Conservation (phyloP, 1,140 invertebrate genomes). For the Andricus grossulariae region DNA sequence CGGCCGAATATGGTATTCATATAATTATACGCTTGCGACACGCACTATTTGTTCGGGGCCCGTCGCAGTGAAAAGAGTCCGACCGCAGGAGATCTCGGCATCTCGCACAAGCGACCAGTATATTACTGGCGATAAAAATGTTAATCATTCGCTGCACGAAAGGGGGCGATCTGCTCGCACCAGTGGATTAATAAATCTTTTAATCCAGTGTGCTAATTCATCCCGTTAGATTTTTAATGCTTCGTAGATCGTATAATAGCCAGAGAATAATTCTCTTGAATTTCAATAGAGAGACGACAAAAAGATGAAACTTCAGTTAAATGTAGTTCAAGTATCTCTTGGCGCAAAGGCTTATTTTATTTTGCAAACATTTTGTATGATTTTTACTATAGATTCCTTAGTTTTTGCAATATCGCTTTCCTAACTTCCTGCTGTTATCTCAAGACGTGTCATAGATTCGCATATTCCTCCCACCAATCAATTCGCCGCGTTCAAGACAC, state of each 20-base stretch:
- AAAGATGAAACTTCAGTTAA: background rate
- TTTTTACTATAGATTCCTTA: too few relatives aligned
- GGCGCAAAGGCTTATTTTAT: too few relatives aligned
- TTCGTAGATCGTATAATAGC: conserved; percentile 4
- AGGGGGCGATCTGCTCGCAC: conserved; percentile 1
- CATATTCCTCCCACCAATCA: too few relatives aligned
- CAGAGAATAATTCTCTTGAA: background rate
- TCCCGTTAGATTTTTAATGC: background rate
- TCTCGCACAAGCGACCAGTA: background rate
- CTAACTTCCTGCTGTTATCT: too few relatives aligned
- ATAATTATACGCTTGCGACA: conserved; percentile 67
- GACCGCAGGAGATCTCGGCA: background rate
- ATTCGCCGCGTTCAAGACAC: too few relatives aligned
- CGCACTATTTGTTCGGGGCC: conserved; percentile 61
- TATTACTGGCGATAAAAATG: conserved; percentile 48
- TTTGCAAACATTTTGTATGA: too few relatives aligned
- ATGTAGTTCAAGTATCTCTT: too few relatives aligned
- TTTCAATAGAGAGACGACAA: background rate
- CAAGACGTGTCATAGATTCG: too few relatives aligned
- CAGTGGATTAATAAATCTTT: conserved; percentile 3
- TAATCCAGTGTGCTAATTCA: background rate
- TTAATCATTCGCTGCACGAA: conserved; percentile 52
- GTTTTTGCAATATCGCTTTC: too few relatives aligned
- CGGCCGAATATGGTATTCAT: conserved; percentile 61
- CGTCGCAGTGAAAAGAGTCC: background rate